Evolutionary conservation across 2,888 invertebrate genomes (phyloP), one percentile per base, ranked within the genome.

Genomic region (Leistus spinibarbis): DNA sequence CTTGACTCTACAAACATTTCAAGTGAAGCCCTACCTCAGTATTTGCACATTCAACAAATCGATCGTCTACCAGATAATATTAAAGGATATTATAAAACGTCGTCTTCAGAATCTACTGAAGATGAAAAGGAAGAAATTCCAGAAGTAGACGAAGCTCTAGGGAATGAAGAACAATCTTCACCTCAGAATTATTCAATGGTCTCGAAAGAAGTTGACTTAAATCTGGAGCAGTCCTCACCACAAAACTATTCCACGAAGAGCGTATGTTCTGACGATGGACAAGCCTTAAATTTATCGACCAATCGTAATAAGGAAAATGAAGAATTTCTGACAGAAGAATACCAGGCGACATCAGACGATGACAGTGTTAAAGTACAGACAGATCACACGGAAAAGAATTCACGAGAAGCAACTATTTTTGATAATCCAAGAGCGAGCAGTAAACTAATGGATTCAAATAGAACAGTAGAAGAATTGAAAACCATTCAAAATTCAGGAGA

Each of bases 51-150:
- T 19, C 75, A 75, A 68, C 66, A 66, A 24, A 20, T 56, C 13
- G 69, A 75, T 40, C 53, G 64, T 17, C 20, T 75, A 54, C 75
- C 75, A 27, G 75, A 22, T 19, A 75, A 75, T 27, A 75, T 75
- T 16, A 68, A 69, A 64, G 75, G 69, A 10, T 75, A 57, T 63
- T 69, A 69, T 16, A 68, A 74, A 19, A 53, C n/a, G n/a, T 24
- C 71, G 16, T n/a, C 20, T 22, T 3, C 63, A 63, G 53, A 54
- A 23, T 16, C 10, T 16, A 53, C 7, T 13, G 54, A 64, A 56
- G 71, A 40, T 40, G 40, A 40, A 40, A 40, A 40, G 13, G 40
- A 40, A 4, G 40, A 71, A 24, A 66, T 24, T 10, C 60, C 60
- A 24, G 13, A 23, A n/a, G 64, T 64, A 64, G 9, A 4, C 13